Evolutionary conservation across 2,888 invertebrate genomes (phyloP), one percentile per base, ranked within the genome.

Genomic region (Synanthedon myopaeformis): DNA sequence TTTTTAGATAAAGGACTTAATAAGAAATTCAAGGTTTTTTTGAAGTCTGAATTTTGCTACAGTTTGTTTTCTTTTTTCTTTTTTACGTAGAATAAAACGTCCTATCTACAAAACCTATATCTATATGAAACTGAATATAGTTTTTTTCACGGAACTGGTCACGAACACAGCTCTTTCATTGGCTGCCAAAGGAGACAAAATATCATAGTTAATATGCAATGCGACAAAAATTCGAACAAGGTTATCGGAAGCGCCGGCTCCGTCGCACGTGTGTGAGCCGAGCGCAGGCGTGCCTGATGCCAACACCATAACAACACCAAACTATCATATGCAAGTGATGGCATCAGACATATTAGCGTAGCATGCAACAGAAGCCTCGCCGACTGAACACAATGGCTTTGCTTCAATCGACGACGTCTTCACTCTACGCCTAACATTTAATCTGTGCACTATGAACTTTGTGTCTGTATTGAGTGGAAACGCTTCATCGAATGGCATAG

Each of bases 171-270:
- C 35, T 23, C 23, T 10, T 35, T 35, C 35, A 35, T 35, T 4
- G 12, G 19, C 53, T 53, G 55, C 56, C 17, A 35, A 35, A 35
- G 35, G 55, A 55, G 42, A 55, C 42, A 49, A n/a, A 13, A 51
- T 41, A 49, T 14, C 45, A 41, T 53, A 35, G 42, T 35, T 42
- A 50, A 53, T 42, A 53, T 61, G 62, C 66, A 62, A 65, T 62
- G 60, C 61, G 60, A 59, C 64, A 67, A 66, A 65, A 66, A 65
- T 64, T 65, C 66, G 61, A 70, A 66, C 66, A 69, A 69, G 77
- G 74, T 75, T 68, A 70, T 71, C 74, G 74, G 74, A 74, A 77
- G 74, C 76, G 78, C 84, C 85, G 83, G 84, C 85, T 82, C 86
- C 86, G 83, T 80, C 80, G 79, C 86, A 80, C 72, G 76, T 82